Evolutionary conservation across 2,113 vertebrate genomes (phyloP), one percentile per base, ranked within the genome.

Genomic region (Neopipo cinnamomea): DNA sequence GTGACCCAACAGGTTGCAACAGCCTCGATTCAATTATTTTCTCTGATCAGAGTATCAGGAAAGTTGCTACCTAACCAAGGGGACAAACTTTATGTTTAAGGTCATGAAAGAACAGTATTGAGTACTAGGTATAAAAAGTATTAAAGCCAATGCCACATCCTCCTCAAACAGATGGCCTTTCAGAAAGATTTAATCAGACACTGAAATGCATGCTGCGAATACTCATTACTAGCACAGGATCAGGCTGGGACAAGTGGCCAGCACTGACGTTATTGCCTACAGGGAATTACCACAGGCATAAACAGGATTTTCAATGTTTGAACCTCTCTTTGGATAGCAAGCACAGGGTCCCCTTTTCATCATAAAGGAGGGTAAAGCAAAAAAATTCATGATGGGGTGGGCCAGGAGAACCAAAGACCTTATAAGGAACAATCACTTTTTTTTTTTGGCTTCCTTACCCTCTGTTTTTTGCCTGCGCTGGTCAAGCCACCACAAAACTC

Each of bases 171-270:
- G 96, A 97, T 97, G 96, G 96, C 87, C 96, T 95, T 97, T 95
- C 95, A 95, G 94, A 87, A 94, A 96, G 94, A 96, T 97, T 96
- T 97, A 96, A 97, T 97, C 96, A 96, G 96, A 97, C 81, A 91
- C 85, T 91, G 93, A 97, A 97, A 96, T 85, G 87, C 96, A 95
- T 96, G 96, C 96, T 97, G 96, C 84, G 94, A 97, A 95, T 94
- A 95, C 93, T 97, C 95, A 97, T 97, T 97, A 96, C 94, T 37
- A 94, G 91, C 89, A 92, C 85, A 92, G 93, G 93, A 97, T 94
- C 96, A 95, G 95, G 91, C 95, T 94, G 91, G 95, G 96, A 95
- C 89, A 92, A 97, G 95, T 87, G 94, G 95, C 95, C 96, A 96
- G 96, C 93, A 75, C 84, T 96, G 96, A 95, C 89, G 93, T 94